phyloP scores from a whole-genome alignment of 2,888 invertebrate genomes.

The Melieria crassipennis region DNA sequence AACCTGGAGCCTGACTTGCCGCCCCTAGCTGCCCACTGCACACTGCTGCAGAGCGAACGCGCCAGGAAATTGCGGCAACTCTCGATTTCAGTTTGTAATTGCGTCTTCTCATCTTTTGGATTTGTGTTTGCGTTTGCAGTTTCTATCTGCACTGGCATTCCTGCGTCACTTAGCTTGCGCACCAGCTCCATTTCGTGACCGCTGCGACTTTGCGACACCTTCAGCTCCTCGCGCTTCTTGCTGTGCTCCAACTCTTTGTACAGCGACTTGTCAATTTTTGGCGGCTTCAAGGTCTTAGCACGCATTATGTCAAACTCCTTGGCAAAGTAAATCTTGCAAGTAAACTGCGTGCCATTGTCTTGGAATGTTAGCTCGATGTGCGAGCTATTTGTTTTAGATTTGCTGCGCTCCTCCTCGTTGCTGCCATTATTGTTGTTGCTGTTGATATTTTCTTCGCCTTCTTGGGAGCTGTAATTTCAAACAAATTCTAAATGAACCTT shows the following conservation, averaged over 20 bases:
- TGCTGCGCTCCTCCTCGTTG: slow-evolving; percentile 50
- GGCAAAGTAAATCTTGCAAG: slow-evolving; percentile 91
- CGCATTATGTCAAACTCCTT: slow-evolving; percentile 89
- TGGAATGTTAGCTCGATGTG: slow-evolving; percentile 72
- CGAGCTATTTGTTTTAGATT: slow-evolving; percentile 51
- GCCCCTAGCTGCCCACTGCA: slow-evolving; percentile 93
- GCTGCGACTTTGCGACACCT: slow-evolving; percentile 58
- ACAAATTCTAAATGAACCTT: not conserved
- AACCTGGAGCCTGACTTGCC: slow-evolving; percentile 98
- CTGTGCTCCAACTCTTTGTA: slow-evolving; percentile 57
- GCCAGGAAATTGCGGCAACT: slow-evolving; percentile 76
- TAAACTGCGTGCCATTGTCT: slow-evolving; percentile 80
- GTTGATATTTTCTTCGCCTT: slow-evolving; percentile 51
- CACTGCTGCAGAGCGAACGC: slow-evolving; percentile 85
- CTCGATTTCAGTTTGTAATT: slow-evolving; percentile 57
- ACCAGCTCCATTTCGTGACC: slow-evolving; percentile 59
- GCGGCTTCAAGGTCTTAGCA: slow-evolving; percentile 54
- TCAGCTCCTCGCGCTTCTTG: slow-evolving; percentile 61
- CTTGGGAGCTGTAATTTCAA: slow-evolving; percentile 40
- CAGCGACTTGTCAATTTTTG: slow-evolving; percentile 55
- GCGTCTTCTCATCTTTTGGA: slow-evolving; percentile 45
- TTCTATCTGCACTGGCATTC: slow-evolving; percentile 6
- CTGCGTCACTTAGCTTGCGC: slow-evolving; percentile 65
- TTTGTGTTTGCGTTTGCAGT: slow-evolving; percentile 19
- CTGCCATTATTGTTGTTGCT: slow-evolving; percentile 32